Percentiles rank a stretch among this genome's conserved stretches.
Evolutionary conservation across 1,140 invertebrate species (phyloP).

Genomic region (Delia radicum): DNA sequence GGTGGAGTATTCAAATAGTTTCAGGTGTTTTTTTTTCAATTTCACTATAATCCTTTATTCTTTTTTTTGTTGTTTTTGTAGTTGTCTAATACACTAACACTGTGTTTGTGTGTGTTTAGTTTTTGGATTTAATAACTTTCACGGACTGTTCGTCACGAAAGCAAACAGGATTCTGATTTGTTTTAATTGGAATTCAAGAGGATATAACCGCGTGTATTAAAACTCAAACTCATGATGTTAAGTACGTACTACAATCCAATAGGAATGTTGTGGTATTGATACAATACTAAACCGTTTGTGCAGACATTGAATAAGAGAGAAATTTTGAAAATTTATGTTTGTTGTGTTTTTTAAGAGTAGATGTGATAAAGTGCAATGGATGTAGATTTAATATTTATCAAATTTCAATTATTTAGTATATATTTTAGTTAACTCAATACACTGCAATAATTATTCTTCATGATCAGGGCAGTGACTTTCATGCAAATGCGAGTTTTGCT

Average conservation of each 20-base stretch:
- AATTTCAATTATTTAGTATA: too few species aligned
- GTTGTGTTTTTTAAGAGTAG: not conserved
- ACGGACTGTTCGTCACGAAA: conserved; percentile 12
- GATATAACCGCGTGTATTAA: not conserved
- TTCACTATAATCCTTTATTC: not conserved
- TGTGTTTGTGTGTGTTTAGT: not conserved
- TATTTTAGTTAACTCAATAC: too few species aligned
- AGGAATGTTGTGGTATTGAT: not conserved
- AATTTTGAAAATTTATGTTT: not conserved
- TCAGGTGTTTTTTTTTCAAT: not conserved
- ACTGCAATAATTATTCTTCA: too few species aligned
- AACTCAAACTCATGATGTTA: too few species aligned
- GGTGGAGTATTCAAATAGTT: not conserved
- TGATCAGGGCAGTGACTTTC: too few species aligned
- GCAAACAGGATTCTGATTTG: conserved; percentile 9
- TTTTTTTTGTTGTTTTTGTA: not conserved
- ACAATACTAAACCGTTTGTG: not conserved
- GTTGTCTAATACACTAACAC: not conserved
- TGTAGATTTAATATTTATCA: too few species aligned
- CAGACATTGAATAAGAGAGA: not conserved
- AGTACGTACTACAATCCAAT: not conserved
- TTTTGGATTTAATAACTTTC: not conserved
- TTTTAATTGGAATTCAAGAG: conserved; percentile 13
- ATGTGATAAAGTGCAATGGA: not conserved
- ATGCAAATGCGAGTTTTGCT: too few species aligned